phyloP scores from a whole-genome alignment of 2,797 vertebrate species.

The Takifugu rubripes region DNA sequence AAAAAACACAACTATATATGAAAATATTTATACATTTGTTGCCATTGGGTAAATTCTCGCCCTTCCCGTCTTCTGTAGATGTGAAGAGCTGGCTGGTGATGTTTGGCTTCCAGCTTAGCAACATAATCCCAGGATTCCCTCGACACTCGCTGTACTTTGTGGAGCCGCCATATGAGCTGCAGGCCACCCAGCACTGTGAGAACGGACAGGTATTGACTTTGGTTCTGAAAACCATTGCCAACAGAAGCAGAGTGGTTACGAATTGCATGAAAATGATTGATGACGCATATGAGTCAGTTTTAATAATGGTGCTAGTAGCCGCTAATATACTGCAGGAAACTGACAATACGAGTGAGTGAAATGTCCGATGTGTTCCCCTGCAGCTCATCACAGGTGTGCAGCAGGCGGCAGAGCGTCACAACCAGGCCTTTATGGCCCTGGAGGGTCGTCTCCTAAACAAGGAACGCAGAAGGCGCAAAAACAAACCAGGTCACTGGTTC shows the following conservation, averaged over 20 bases:
- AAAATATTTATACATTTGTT: too few relatives aligned
- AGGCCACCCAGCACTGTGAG: slow-evolving; percentile 93
- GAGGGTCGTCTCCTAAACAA: slow-evolving; percentile 94
- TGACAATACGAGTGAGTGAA: too few relatives aligned
- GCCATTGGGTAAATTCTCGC: too few relatives aligned
- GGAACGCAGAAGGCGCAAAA: slow-evolving; percentile 81
- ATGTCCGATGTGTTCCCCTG: slow-evolving; percentile 10
- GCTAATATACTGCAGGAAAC: too few relatives aligned
- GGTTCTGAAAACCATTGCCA: too few relatives aligned
- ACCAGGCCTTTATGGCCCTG: slow-evolving; percentile 96
- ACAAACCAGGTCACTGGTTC: slow-evolving; percentile 97
- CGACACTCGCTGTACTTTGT: slow-evolving; percentile 96
- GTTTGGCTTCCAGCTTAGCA: slow-evolving; percentile 99
- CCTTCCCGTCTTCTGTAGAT: too few relatives aligned
- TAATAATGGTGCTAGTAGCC: too few relatives aligned
- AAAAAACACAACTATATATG: too few relatives aligned
- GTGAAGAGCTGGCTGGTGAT: slow-evolving; percentile 99
- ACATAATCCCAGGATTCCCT: slow-evolving; percentile 98
- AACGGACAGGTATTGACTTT: slow-evolving; percentile 88
- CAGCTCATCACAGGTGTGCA: slow-evolving; percentile 96
- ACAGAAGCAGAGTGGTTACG: too few relatives aligned
- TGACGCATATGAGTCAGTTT: too few relatives aligned
- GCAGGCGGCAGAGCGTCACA: slow-evolving; percentile 94
- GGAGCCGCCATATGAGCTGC: slow-evolving; percentile 91
- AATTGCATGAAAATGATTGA: too few relatives aligned